These are phyloP conservation scores for Meteorus sp. DNA, from an alignment of 1,140 invertebrate species.

Conservation along the genomic window DNA sequence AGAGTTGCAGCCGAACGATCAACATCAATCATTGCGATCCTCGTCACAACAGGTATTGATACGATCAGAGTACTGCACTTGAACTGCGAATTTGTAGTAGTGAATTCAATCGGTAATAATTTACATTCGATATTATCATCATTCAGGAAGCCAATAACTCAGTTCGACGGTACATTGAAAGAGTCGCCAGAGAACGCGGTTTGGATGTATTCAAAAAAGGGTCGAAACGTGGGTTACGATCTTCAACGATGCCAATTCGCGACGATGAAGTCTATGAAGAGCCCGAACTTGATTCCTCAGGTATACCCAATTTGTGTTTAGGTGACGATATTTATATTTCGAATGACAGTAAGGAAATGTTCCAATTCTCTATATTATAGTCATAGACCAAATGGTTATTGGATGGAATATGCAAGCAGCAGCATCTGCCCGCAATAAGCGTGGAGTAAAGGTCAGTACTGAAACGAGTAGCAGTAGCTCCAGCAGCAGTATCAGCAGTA, in stretches of 20 bases:
- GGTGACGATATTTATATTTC: not conserved
- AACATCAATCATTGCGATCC: slow-evolving; percentile 30
- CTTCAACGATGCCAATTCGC: not conserved
- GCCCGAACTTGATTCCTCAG: not conserved
- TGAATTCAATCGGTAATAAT: too few species aligned
- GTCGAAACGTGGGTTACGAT: slow-evolving; percentile 12
- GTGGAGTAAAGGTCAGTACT: slow-evolving; percentile 25
- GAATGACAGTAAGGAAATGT: not conserved
- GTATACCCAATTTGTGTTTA: not conserved
- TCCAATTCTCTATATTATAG: not conserved
- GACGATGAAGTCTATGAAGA: not conserved
- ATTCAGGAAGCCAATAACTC: slow-evolving; percentile 19
- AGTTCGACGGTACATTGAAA: slow-evolving; percentile 8
- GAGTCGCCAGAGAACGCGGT: slow-evolving; percentile 5
- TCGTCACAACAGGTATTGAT: slow-evolving; percentile 25
- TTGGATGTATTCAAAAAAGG: slow-evolving; percentile 18
- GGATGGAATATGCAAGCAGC: slow-evolving; percentile 10
- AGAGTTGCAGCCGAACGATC: slow-evolving; percentile 41
- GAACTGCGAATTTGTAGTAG: too few species aligned
- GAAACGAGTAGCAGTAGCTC: slow-evolving; percentile 30
- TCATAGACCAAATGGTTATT: not conserved
- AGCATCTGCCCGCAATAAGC: not conserved
- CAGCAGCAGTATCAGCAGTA: slow-evolving; percentile 33
- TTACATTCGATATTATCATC: too few species aligned
- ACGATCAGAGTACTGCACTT: not conserved